Percentiles rank a stretch among this genome's conserved stretches.
These are phyloP conservation scores for Lycorma delicatula DNA, from an alignment of 1,140 invertebrate genomes.

Conservation along the genomic window DNA sequence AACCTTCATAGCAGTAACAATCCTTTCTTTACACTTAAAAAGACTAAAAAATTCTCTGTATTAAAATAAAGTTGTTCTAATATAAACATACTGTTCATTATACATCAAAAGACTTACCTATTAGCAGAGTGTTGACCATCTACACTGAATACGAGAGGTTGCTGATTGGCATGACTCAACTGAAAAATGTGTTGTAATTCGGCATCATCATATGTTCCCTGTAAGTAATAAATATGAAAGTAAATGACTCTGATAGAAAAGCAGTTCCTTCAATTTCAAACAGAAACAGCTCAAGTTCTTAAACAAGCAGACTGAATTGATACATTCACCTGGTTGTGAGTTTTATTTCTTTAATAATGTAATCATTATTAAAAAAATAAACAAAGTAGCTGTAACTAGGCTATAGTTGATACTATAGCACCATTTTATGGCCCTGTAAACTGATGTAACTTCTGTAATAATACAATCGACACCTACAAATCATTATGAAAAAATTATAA, in stretches of 20 bases:
- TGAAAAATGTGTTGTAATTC: conserved; percentile 43
- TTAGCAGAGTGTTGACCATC: conserved; percentile 37
- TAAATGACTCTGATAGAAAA: background rate
- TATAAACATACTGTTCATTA: too few relatives aligned
- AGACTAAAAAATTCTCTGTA: too few relatives aligned
- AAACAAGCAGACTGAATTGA: background rate
- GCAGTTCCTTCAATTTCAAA: conserved; percentile 22
- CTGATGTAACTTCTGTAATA: too few relatives aligned
- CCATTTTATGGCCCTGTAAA: too few relatives aligned
- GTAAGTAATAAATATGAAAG: background rate
- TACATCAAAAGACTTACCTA: too few relatives aligned
- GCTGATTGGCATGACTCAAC: conserved; percentile 42
- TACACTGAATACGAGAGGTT: conserved; percentile 43
- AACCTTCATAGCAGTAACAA: too few relatives aligned
- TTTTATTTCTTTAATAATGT: background rate
- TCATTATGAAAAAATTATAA: too few relatives aligned
- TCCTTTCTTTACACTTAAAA: too few relatives aligned
- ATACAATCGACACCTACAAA: too few relatives aligned
- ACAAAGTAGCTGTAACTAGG: background rate
- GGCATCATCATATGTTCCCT: conserved; percentile 34
- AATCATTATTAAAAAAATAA: background rate
- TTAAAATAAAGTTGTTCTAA: too few relatives aligned
- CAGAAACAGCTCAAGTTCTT: conserved; percentile 3
- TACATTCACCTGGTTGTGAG: background rate
- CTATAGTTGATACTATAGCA: too few relatives aligned